Base-by-base conservation (phyloP, 2,797 vertebrate species). In the Phoeniculus purpureus region DNA sequence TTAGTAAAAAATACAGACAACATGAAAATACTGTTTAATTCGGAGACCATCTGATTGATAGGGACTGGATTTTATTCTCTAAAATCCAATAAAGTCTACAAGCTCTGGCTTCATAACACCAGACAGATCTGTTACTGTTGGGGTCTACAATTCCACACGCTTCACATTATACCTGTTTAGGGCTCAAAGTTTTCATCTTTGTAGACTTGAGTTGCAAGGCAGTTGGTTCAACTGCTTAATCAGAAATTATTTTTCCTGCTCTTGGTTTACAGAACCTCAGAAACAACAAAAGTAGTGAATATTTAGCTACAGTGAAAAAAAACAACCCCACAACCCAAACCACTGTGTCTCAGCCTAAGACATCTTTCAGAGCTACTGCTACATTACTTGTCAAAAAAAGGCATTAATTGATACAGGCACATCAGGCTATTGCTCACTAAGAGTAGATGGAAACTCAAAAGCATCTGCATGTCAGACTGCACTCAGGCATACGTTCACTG, bases 1-100 rank as follows among this genome's bases (percentile, higher is more conserved):
- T 11, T 13, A 43, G 32, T 26, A 19, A 91, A 92, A 64, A 64
- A 20, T 3, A 27, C 21, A 58, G 79, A 47, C 19, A 56, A 67
- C 61, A 70, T n/a, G 8, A 76, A 64, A 85, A 92, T 50, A 20
- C 12, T 84, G 77, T 55, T 90, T 91, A 80, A 95, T 88, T 75
- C 40, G 6, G 51, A 84, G 61, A 66, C 34, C 60, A 47, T 68
- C 66, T 76, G 81, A 88, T 12, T 83, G 82, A 94, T 77, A 87
- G 10, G 29, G 78, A 66, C 82, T 89, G 85, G 31, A 55, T 17
- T 40, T 67, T 80, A 94, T 70, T 87, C 80, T 81, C 81, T 61
- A 90, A 85, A 82, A 85, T 67, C 73, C 73, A 92, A 68, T 66
- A 68, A 43, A 76, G 83, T 48, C 19, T 73, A 85, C 32, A 75